Conservation (phyloP, 1,140 invertebrate genomes). For the Drosophila hydei region DNA sequence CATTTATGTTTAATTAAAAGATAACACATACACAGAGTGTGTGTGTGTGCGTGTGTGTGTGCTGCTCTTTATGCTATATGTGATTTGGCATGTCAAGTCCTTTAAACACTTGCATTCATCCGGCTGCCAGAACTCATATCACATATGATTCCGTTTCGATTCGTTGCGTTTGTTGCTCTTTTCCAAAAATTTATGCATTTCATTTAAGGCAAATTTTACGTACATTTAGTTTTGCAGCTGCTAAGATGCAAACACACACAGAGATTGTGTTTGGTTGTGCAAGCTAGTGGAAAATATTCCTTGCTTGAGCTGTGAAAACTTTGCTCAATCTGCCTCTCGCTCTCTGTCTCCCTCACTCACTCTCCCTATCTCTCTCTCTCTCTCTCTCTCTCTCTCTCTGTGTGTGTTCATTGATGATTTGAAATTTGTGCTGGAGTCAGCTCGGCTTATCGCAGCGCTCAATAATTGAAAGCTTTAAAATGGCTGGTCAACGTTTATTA, state of each 20-base stretch:
- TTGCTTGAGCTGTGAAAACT: conserved; percentile 40
- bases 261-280: conserved; percentile 41
- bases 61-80: background rate
- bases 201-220: conserved; percentile 53
- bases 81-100: conserved; percentile 48
- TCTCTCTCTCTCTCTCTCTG: background rate
- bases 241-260: conserved; percentile 28
- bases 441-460: conserved; percentile 58
- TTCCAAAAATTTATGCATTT: conserved; percentile 67
- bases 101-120: conserved; percentile 68
- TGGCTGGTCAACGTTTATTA: conserved; percentile 63
- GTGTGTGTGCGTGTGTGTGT: background rate
- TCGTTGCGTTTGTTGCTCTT: conserved; percentile 48
- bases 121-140: conserved; percentile 16
- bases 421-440: conserved; percentile 55
- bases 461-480: conserved; percentile 79
- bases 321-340: conserved; percentile 9
- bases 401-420: conserved; percentile 16
- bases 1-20: conserved; percentile 82
- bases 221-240: conserved; percentile 53
- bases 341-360: background rate
- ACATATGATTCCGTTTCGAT: conserved; percentile 32
- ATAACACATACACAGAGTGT: conserved; percentile 50
- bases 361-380: background rate
- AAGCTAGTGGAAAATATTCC: conserved; percentile 59